Base-by-base conservation (phyloP, 2,888 invertebrate species). In the Drosophila kanekoi region DNA sequence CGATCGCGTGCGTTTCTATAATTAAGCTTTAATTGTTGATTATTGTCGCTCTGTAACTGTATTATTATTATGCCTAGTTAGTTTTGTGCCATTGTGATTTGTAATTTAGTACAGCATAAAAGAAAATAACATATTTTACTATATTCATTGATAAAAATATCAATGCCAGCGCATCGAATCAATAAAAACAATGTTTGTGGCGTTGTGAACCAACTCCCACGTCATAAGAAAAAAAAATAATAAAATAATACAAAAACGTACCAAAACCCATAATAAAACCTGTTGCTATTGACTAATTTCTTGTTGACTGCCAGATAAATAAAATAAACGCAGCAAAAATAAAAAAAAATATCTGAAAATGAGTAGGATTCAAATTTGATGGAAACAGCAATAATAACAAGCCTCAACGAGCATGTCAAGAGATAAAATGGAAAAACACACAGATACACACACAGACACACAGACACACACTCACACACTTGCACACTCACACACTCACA, bases 1-100 rank as follows among this genome's bases (percentile, higher is more conserved):
- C 35, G 90, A 91, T 79, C 90, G 90, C 45, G 82, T 87, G 73
- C 83, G 89, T 47, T 90, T 90, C 78, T 91, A 87, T 81, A 91
- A 86, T 62, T 91, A 77, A 77, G 14, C 28, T 18, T 44, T 20
- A 57, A 62, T 59, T 67, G 49, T 65, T 76, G 45, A 43, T 59
- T 60, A 16, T 59, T 56, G 45, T 41, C 49, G 53, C 20, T 32
- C 23, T 61, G 28, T 35, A 35, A 13, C 44, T 45, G 58, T 72
- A 65, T 70, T 78, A 66, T 63, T 61, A 56, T 69, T 51, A 67
- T 54, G 41, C 33, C 65, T 76, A 77, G 76, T 65, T 65, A 52
- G 70, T 54, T 51, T 60, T 65, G 56, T 65, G 61, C 59, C 64
- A 87, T 61, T 82, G 82, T 82, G 82, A 82, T 82, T 79, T 76